Evolutionary conservation across 2,113 vertebrate species (phyloP), one percentile per base, ranked within the genome.

Genomic region (Carollia perspicillata): DNA sequence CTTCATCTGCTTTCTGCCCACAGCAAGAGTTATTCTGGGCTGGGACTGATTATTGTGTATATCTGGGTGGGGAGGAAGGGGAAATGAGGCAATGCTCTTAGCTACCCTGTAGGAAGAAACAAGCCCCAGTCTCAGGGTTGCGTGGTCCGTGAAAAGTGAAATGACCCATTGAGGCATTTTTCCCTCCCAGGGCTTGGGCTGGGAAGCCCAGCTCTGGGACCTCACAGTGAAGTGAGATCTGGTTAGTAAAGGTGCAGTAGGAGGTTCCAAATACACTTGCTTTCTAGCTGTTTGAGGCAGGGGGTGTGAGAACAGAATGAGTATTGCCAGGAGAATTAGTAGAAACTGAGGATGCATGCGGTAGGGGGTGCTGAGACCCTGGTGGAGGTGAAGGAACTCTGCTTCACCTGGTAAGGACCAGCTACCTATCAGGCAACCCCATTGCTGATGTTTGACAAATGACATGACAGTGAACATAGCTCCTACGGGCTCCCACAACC

Each of bases 321-420:
- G 2, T 33, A 93, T 84, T 96, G 35, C 53, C 60, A 0, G 47
- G 33, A 51, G 30, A 95, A 97, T 95, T 89, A 0, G 81, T 96
- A n/a, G 55, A 85, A 92, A 85, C 86, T 33, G 92, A 97, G 92
- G 93, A 79, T 74, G 87, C 69, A 3, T 89, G 96, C 18, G 2
- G 1, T 20, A 44, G 69, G 65, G 85, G 85, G 28, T 95, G 93
- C 90, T 23, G 63, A 84, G 97, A 22, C 0, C 84, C 85, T 51
- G 89, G 72, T 33, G 89, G 84, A 84, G 89, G 95, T 7, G 22
- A 68, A 55, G n/a, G 1, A 83, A 83, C 40, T 2, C 49, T 3
- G 5, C 84, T 83, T 37, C 0, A 11, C 0, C 0, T 96, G 26
- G 49, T 47, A 95, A 86, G 16, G 79, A 37, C 35, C 75, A 93